Evolutionary conservation across 2,888 invertebrate species (phyloP).

Genomic region (Branchinecta sandiegonensis): DNA sequence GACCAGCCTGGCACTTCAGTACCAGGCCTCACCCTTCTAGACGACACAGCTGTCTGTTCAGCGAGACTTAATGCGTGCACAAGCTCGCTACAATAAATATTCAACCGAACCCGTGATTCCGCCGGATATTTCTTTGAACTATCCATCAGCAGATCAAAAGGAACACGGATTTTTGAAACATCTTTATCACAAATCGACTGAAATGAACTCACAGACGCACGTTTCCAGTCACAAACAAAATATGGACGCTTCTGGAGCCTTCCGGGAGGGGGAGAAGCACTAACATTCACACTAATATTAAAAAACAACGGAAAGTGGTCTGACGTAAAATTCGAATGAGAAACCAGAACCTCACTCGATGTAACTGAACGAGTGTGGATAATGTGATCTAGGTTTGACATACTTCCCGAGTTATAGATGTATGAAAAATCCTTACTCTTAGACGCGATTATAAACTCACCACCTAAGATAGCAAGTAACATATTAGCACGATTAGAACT

Average conservation of each 20-base stretch:
- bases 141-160: conserved; percentile 7
- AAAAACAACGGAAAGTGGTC: conserved; percentile 11
- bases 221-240: conserved; percentile 7
- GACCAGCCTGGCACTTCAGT: too few relatives aligned
- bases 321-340: too few relatives aligned
- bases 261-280: conserved; percentile 4
- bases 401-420: neutral
- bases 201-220: conserved; percentile 2
- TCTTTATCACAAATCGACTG: neutral
- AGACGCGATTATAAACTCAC: conserved; percentile 10
- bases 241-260: conserved; percentile 9
- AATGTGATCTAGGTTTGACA: conserved; percentile 10
- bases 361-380: conserved; percentile 2
- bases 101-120: conserved; percentile 12
- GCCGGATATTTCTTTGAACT: conserved; percentile 6
- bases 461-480: conserved; percentile 2
- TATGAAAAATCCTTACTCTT: too few relatives aligned
- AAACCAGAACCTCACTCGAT: too few relatives aligned
- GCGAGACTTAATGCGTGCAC: too few relatives aligned
- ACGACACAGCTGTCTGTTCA: too few relatives aligned
- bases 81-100: too few relatives aligned
- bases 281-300: conserved; percentile 3
- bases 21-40: too few relatives aligned
- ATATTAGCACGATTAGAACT: conserved; percentile 10
- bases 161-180: conserved; percentile 3